These are phyloP conservation scores for Grus americana DNA, from an alignment of 2,113 vertebrate species.

Conservation along the genomic window DNA sequence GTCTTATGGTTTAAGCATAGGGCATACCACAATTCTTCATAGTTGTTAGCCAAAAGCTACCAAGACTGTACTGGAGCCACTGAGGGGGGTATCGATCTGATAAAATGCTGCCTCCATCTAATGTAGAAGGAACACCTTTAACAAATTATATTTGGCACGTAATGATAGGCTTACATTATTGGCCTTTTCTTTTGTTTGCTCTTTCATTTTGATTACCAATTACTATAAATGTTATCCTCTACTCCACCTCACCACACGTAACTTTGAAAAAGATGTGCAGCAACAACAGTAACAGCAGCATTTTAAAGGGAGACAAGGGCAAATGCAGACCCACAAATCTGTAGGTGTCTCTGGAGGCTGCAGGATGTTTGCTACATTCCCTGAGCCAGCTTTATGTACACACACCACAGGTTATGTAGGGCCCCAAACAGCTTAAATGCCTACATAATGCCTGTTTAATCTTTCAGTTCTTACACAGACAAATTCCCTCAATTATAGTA, in stretches of 20 bases:
- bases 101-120: background rate
- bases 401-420: fast-evolving
- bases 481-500: background rate
- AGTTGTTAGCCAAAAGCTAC: background rate
- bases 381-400: background rate
- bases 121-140: background rate
- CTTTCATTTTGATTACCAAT: background rate
- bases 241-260: background rate
- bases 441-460: background rate
- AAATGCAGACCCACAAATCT: background rate
- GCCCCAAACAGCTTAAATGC: background rate
- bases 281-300: background rate
- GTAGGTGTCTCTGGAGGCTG: background rate
- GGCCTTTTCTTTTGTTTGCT: background rate
- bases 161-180: background rate
- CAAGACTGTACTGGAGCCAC: background rate
- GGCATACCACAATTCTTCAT: background rate
- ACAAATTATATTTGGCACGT: conserved; percentile 7
- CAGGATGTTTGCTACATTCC: background rate
- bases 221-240: background rate
- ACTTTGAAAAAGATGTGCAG: background rate
- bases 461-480: background rate
- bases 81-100: background rate
- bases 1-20: background rate
- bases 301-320: background rate